phyloP scores from a whole-genome alignment of 92 coral and sea anemone species.

The Desmophyllum pertusum region DNA sequence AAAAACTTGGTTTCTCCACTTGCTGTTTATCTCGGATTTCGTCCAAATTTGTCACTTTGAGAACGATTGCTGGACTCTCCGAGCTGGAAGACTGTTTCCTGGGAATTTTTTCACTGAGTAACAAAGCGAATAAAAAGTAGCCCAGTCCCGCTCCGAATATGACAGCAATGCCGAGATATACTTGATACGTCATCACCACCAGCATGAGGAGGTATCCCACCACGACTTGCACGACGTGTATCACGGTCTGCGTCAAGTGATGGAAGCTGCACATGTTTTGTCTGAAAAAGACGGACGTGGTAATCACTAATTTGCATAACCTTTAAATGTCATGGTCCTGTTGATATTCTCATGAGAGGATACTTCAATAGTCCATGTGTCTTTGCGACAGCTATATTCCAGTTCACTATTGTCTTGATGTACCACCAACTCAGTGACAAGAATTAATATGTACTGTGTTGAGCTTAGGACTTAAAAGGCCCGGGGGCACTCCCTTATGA shows the following conservation, averaged over 20 bases:
- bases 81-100: neutral
- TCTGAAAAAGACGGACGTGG: conserved; percentile 20
- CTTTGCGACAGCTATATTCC: no score
- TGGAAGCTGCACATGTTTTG: conserved; percentile 41
- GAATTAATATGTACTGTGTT: no score
- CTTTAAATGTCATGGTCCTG: neutral
- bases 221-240: conserved; percentile 78
- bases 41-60: conserved; percentile 17
- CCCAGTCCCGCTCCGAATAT: conserved; percentile 89
- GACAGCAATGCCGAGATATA: conserved; percentile 78
- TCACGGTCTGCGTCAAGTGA: conserved; percentile 64
- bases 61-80: conserved; percentile 14
- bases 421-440: no score
- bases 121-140: conserved; percentile 64
- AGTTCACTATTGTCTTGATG: no score
- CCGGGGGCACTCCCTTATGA: no score
- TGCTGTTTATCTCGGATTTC: neutral
- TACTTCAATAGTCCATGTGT: no score
- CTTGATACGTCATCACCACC: conserved; percentile 86
- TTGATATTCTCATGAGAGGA: no score
- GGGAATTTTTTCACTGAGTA: neutral
- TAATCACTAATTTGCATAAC: neutral
- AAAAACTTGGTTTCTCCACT: neutral
- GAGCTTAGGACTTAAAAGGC: no score
- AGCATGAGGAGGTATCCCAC: conserved; percentile 85